These are phyloP conservation scores for Diarsia brunnea DNA, from an alignment of 2,888 invertebrate species.

Conservation along the genomic window DNA sequence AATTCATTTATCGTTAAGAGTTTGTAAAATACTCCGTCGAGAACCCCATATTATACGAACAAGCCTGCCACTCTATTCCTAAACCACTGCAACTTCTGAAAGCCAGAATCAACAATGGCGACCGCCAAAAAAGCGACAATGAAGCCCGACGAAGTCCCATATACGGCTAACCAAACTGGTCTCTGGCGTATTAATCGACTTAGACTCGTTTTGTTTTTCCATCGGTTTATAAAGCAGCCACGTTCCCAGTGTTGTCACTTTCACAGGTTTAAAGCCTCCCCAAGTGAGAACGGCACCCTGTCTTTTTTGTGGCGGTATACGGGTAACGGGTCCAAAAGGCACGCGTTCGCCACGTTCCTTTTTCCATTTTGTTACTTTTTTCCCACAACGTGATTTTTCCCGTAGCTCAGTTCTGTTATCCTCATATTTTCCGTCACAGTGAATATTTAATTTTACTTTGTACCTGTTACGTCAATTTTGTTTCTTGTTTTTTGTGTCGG, in stretches of 20 bases:
- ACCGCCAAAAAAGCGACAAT: too few species aligned
- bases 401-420: slow-evolving; percentile 3
- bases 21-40: neutral
- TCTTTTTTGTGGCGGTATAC: slow-evolving; percentile 28
- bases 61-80: too few species aligned
- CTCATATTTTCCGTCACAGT: slow-evolving; percentile 5
- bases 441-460: neutral
- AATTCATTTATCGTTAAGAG: neutral
- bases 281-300: neutral
- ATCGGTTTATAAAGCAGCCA: neutral
- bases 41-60: too few species aligned
- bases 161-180: neutral
- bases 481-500: neutral
- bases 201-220: too few species aligned
- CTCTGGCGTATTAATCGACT: neutral
- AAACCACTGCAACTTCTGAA: too few species aligned
- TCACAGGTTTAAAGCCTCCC: neutral
- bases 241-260: slow-evolving; percentile 20
- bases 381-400: slow-evolving; percentile 19
- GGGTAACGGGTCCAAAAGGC: slow-evolving; percentile 19
- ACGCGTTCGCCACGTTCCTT: slow-evolving; percentile 2
- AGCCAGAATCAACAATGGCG: too few species aligned
- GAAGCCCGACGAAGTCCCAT: neutral
- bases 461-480: neutral
- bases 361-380: slow-evolving; percentile 33